These are phyloP conservation scores for Apaloderma vittatum DNA, from an alignment of 2,113 vertebrate genomes.

Conservation along the genomic window DNA sequence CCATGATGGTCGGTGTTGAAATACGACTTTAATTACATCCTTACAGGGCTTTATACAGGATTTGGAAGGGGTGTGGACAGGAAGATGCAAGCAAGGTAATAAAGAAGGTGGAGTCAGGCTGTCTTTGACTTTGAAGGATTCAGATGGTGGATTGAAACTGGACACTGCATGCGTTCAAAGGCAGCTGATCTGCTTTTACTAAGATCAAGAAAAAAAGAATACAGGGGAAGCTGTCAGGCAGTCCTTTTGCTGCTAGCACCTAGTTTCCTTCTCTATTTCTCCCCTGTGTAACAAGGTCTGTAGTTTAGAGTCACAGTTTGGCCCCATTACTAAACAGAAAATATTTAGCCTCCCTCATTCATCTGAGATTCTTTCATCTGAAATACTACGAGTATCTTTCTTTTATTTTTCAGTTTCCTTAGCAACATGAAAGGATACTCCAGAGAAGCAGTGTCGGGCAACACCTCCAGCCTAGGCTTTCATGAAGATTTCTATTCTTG, in stretches of 20 bases:
- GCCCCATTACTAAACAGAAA: background rate
- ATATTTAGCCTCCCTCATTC: conserved; percentile 19
- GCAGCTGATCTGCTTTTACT: background rate
- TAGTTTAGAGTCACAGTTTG: background rate
- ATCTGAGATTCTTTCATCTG: conserved; percentile 3
- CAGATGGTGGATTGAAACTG: background rate
- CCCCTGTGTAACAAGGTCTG: background rate
- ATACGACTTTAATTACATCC: background rate
- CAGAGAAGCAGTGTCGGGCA: background rate
- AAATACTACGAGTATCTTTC: background rate
- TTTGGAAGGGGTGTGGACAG: background rate
- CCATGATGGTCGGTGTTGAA: background rate
- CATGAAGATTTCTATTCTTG: conserved; percentile 20
- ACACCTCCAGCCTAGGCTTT: conserved; percentile 3
- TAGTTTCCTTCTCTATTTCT: background rate
- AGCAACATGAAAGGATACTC: conserved; percentile 41
- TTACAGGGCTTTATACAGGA: background rate
- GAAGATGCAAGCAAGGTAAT: background rate
- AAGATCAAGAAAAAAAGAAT: background rate
- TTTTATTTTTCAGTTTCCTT: conserved; percentile 47
- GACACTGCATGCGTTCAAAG: background rate
- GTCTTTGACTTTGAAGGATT: background rate
- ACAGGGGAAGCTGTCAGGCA: background rate
- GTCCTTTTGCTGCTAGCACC: background rate
- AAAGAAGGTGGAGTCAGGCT: background rate